Conservation (phyloP, 2,797 vertebrate species). For the Scolopax bukidnonensis region DNA sequence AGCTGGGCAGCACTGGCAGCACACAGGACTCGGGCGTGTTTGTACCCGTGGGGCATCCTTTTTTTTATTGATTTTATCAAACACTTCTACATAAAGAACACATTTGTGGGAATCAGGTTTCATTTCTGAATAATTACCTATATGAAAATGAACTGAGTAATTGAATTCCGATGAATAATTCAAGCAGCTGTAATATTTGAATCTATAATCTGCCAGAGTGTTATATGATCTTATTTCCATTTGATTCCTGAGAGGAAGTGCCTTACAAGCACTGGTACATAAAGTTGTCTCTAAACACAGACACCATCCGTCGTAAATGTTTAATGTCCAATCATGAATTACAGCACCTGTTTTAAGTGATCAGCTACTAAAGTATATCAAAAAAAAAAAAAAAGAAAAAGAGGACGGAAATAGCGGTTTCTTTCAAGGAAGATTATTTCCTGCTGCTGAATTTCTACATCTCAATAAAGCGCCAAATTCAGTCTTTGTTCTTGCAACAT, state of each 20-base stretch:
- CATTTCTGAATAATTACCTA: slow-evolving; percentile 34
- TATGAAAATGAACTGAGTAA: slow-evolving; percentile 41
- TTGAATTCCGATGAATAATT: slow-evolving; percentile 26
- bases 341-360: slow-evolving; percentile 72
- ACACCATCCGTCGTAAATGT: slow-evolving; percentile 54
- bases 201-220: slow-evolving; percentile 45
- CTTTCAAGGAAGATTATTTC: slow-evolving; percentile 71
- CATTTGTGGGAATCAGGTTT: slow-evolving; percentile 4
- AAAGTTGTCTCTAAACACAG: slow-evolving; percentile 71
- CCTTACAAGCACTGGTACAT: slow-evolving; percentile 53
- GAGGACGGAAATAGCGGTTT: slow-evolving; percentile 45
- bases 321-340: slow-evolving; percentile 67
- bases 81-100: not conserved
- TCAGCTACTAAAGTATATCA: slow-evolving; percentile 67
- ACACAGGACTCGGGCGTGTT: not conserved
- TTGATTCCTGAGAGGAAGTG: slow-evolving; percentile 63
- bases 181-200: slow-evolving; percentile 44
- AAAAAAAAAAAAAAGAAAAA: not conserved
- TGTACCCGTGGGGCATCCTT: not conserved
- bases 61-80: not conserved
- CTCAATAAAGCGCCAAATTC: slow-evolving; percentile 56
- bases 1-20: not conserved
- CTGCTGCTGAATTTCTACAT: slow-evolving; percentile 64
- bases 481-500: slow-evolving; percentile 46
- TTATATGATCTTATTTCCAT: slow-evolving; percentile 59